Base-by-base conservation (phyloP, 2,797 vertebrate species). In the Rachycentron canadum region DNA sequence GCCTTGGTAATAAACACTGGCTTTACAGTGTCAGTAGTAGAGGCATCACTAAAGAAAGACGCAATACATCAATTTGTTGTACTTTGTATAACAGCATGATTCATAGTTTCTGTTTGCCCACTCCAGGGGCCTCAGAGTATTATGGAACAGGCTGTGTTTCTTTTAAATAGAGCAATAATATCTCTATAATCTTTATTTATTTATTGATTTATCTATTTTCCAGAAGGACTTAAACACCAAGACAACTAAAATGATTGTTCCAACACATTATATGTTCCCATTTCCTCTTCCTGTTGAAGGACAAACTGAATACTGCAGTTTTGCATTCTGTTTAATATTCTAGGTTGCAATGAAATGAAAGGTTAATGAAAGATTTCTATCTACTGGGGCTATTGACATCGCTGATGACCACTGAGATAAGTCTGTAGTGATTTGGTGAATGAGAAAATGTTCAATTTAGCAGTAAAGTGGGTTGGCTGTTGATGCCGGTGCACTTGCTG, bases 291-390 rank as follows among this genome's bases (percentile, higher is more conserved):
- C 63, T n/a, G 28, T 43, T 50, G 61, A 62, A 65, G 50, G 65
- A 69, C 63, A 62, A 47, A 75, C 26, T 34, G 45, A 64, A 66
- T 0, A 0, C 40, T 4, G 4, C 28, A 25, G 32, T 67, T 82
- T 73, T 78, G 72, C 69, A 73, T 81, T 78, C 26, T 75, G 55
- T 50, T 76, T 78, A 86, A 86, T 77, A 78, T 86, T 79, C 13
- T 62, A 47, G 59, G 52, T 3, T 73, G 40, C 30, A 16, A 69
- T 47, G 67, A 82, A 86, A 88, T 63, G 55, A 86, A 89, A 88
- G 67, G 82, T 89, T 91, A 87, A 91, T 90, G 75, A 88, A 88
- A 89, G 82, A 89, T 89, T 79, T 78, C 38, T 79, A 88, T 93
- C 90, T 65, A 2, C 40, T 36, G 58, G 82, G 68, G 74, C 76